Conservation (phyloP, 2,888 invertebrate species). For the Patella ulyssiponensis region DNA sequence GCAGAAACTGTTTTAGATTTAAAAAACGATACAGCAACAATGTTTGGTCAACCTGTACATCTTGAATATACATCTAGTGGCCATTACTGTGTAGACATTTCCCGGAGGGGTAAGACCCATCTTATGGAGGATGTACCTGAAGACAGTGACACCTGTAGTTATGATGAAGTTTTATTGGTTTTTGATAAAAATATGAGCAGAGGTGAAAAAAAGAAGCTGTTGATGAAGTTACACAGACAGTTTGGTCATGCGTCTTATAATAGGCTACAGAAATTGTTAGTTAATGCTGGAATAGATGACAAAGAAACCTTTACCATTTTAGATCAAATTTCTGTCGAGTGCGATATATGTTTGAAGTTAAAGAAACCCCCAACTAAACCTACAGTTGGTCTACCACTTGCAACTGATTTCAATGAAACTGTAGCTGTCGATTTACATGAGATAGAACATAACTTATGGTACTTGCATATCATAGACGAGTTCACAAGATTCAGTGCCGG, state of each 20-base stretch:
- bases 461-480: slow-evolving; percentile 31
- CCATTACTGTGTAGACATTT: slow-evolving; percentile 30
- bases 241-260: slow-evolving; percentile 17
- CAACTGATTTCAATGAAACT: slow-evolving; percentile 24
- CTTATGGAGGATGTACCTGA: neutral
- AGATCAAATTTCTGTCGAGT: neutral
- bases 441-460: slow-evolving; percentile 24
- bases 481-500: slow-evolving; percentile 33
- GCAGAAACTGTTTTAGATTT: slow-evolving; percentile 25
- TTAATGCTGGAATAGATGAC: neutral
- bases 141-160: neutral
- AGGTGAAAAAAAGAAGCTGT: neutral
- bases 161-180: neutral
- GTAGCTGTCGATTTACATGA: slow-evolving; percentile 31
- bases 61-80: slow-evolving; percentile 30
- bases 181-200: neutral
- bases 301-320: neutral
- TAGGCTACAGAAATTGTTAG: neutral
- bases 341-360: neutral
- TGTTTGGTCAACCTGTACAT: slow-evolving; percentile 28
- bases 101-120: too few species aligned
- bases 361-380: slow-evolving; percentile 21
- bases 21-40: slow-evolving; percentile 25
- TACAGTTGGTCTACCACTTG: slow-evolving; percentile 21
- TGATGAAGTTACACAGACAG: slow-evolving; percentile 1